A percentile compares a stretch with the other conserved stretches of the same genome.
These are phyloP conservation scores for Eufriesea mexicana DNA, from an alignment of 1,140 invertebrate genomes.

Conservation along the genomic window DNA sequence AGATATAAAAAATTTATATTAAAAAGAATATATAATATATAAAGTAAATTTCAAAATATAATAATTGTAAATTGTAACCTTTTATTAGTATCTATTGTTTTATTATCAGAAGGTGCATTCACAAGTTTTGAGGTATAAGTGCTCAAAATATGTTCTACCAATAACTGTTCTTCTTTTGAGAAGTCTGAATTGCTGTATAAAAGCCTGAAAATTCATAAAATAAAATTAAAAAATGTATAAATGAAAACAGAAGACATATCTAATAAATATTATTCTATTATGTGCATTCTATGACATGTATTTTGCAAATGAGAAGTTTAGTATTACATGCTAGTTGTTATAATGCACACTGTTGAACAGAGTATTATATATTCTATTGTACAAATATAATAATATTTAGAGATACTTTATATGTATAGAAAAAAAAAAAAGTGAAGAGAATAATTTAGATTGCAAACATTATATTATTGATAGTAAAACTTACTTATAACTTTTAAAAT, in stretches of 20 bases:
- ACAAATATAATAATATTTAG: background rate
- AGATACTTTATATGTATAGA: background rate
- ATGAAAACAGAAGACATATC: background rate
- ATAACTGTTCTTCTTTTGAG: slow-evolving; percentile 67
- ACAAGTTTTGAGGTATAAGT: slow-evolving; percentile 50
- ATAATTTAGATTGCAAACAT: background rate
- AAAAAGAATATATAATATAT: background rate
- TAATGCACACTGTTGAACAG: background rate
- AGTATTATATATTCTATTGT: background rate
- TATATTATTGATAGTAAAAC: background rate
- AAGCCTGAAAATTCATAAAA: slow-evolving; percentile 70
- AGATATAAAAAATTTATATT: slow-evolving; percentile 21
- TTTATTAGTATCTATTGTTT: slow-evolving; percentile 48
- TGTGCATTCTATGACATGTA: slow-evolving; percentile 15
- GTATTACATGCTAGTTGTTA: slow-evolving; percentile 19
- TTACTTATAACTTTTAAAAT: background rate
- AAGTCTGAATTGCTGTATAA: slow-evolving; percentile 77
- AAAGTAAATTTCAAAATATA: background rate
- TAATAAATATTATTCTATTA: slow-evolving; percentile 29
- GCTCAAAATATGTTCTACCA: slow-evolving; percentile 71
- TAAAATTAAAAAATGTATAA: slow-evolving; percentile 15
- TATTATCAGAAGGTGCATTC: slow-evolving; percentile 60
- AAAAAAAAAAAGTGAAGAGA: background rate
- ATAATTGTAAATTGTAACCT: slow-evolving; percentile 57
- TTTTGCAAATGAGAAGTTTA: slow-evolving; percentile 25